Percentiles rank a stretch among this genome's conserved stretches.
These are phyloP conservation scores for Hydrolagus affinis DNA, from an alignment of 2,113 vertebrate species.

Conservation along the genomic window DNA sequence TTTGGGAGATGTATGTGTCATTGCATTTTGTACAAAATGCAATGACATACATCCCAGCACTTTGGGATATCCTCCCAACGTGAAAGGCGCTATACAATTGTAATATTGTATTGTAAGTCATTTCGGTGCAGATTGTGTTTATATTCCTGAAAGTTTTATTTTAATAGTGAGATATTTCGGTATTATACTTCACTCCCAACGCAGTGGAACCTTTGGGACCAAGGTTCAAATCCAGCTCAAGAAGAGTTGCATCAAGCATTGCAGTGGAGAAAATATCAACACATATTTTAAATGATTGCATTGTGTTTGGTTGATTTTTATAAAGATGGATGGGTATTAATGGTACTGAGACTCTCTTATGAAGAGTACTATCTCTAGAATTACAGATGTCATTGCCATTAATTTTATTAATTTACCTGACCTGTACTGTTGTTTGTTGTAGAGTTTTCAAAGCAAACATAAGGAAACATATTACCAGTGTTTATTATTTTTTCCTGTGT, in stretches of 20 bases:
- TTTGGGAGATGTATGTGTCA: not conserved
- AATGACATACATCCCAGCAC: too few relatives aligned
- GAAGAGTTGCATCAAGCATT: not conserved
- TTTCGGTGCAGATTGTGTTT: not conserved
- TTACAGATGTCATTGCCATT: slow-evolving; percentile 24
- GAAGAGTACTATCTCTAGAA: slow-evolving; percentile 11
- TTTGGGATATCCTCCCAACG: too few relatives aligned
- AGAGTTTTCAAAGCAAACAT: not conserved
- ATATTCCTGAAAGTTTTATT: not conserved
- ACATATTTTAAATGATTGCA: not conserved
- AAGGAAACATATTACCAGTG: slow-evolving; percentile 24
- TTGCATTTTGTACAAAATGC: not conserved
- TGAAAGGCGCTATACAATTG: not conserved
- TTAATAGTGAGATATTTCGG: not conserved
- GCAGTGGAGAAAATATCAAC: slow-evolving; percentile 14
- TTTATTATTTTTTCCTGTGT: slow-evolving; percentile 21
- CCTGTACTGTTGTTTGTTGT: not conserved
- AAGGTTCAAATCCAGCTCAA: not conserved
- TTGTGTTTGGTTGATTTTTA: not conserved
- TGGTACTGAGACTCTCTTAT: not conserved
- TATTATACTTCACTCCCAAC: not conserved
- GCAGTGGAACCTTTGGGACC: not conserved
- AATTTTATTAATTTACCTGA: not conserved
- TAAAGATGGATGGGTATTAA: slow-evolving; percentile 3
- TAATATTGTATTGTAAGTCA: not conserved